These are phyloP conservation scores for Vicugna pacos DNA, from an alignment of 2,113 vertebrate species.

Conservation along the genomic window DNA sequence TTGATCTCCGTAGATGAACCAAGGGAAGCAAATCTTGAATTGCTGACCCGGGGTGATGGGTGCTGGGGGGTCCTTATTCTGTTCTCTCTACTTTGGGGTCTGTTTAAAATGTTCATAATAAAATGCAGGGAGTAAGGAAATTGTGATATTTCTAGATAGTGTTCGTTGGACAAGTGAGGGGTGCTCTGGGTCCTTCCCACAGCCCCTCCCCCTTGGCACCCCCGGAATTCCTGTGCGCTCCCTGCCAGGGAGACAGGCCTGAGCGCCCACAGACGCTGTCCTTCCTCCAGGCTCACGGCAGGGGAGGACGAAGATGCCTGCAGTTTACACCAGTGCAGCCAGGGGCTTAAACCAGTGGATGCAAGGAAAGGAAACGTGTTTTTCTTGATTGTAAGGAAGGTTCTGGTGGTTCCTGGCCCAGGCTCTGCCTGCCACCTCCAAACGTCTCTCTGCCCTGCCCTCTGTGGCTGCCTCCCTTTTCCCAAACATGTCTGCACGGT, in stretches of 20 bases:
- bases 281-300: background rate
- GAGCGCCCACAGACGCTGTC: accelerated
- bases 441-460: background rate
- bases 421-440: background rate
- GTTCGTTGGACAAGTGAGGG: accelerated
- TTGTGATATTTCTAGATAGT: too few relatives aligned
- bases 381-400: background rate
- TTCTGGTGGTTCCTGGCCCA: background rate
- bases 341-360: background rate
- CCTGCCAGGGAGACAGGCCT: background rate
- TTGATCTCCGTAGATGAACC: accelerated
- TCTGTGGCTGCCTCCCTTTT: background rate
- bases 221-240: background rate
- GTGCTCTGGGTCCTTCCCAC: accelerated
- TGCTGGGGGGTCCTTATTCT: background rate
- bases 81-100: background rate
- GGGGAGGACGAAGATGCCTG: background rate
- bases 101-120: background rate
- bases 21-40: background rate
- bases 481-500: background rate
- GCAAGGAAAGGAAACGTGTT: background rate
- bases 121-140: background rate
- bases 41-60: background rate
- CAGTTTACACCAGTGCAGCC: background rate
- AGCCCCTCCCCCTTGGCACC: background rate